Conservation (phyloP, 2,797 vertebrate species). For the Smutsia temminckii region DNA sequence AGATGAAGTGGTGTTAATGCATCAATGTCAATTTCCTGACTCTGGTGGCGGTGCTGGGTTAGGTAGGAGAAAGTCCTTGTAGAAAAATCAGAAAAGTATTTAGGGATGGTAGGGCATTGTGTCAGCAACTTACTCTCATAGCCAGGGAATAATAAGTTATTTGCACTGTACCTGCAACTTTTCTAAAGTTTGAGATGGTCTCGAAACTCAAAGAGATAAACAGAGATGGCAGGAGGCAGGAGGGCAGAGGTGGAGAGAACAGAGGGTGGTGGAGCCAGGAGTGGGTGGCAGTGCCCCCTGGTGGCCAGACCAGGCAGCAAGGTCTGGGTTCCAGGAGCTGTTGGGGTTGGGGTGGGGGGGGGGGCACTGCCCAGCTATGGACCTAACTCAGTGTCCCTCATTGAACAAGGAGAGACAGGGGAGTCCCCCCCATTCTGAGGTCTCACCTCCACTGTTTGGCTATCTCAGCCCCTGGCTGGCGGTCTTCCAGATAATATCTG, state of each 20-base stretch:
- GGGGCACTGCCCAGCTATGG: too few species aligned
- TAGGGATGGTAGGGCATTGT: fast-evolving
- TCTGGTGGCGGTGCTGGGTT: not conserved
- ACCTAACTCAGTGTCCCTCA: not conserved
- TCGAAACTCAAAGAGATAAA: constrained; percentile 8
- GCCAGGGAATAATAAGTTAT: not conserved
- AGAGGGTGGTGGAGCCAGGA: fast-evolving
- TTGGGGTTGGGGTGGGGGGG: fast-evolving
- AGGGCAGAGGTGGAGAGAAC: not conserved
- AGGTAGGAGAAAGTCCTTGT: not conserved
- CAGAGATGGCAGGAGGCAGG: not conserved
- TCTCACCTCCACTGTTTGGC: not conserved
- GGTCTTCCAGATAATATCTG: not conserved
- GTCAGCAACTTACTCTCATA: not conserved
- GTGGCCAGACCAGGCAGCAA: not conserved
- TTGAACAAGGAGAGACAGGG: not conserved
- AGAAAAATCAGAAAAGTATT: not conserved
- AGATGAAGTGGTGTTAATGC: not conserved
- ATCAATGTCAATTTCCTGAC: not conserved
- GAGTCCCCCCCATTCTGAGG: not conserved
- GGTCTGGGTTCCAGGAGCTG: not conserved
- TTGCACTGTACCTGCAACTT: not conserved
- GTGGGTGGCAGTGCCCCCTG: not conserved
- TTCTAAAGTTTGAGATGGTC: not conserved
- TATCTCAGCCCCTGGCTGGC: not conserved